Evolutionary conservation across 2,888 invertebrate species (phyloP).

Genomic region (Aporophyla lueneburgensis): DNA sequence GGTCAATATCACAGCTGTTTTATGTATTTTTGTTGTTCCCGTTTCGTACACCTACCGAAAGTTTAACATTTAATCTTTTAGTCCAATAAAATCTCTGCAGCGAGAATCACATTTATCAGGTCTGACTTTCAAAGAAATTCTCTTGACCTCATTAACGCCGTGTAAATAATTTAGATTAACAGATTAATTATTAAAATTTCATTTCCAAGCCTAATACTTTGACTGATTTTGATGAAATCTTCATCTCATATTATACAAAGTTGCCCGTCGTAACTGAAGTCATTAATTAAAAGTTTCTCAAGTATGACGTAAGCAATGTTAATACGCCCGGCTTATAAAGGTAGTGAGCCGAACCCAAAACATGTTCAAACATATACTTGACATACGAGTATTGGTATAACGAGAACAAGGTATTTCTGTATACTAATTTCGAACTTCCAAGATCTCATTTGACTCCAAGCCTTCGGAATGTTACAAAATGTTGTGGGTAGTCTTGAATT

Average conservation of each 20-base stretch:
- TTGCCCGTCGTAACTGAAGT: slow-evolving; percentile 51
- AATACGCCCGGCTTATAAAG: slow-evolving; percentile 61
- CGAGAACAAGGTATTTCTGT: slow-evolving; percentile 57
- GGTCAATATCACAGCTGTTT: neutral
- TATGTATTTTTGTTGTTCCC: neutral
- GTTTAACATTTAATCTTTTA: neutral
- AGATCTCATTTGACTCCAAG: slow-evolving; percentile 70
- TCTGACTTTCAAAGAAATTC: slow-evolving; percentile 6
- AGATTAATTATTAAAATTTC: slow-evolving; percentile 45
- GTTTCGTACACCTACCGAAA: neutral
- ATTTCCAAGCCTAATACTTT: slow-evolving; percentile 33
- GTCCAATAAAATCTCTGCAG: neutral
- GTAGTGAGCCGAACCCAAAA: slow-evolving; percentile 56
- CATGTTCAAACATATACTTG: slow-evolving; percentile 58
- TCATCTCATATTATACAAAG: slow-evolving; percentile 54
- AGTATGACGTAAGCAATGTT: slow-evolving; percentile 64
- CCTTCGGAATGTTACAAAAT: slow-evolving; percentile 71
- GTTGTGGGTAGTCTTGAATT: slow-evolving; percentile 78
- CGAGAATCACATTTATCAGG: neutral
- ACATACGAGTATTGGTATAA: slow-evolving; percentile 54
- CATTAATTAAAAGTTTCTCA: slow-evolving; percentile 67
- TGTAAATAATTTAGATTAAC: slow-evolving; percentile 49
- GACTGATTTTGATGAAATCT: slow-evolving; percentile 60
- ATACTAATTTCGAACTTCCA: slow-evolving; percentile 71
- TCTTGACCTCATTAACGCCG: slow-evolving; percentile 17